These are phyloP conservation scores for Congeria kusceri DNA, from an alignment of 2,888 invertebrate species.

Conservation along the genomic window DNA sequence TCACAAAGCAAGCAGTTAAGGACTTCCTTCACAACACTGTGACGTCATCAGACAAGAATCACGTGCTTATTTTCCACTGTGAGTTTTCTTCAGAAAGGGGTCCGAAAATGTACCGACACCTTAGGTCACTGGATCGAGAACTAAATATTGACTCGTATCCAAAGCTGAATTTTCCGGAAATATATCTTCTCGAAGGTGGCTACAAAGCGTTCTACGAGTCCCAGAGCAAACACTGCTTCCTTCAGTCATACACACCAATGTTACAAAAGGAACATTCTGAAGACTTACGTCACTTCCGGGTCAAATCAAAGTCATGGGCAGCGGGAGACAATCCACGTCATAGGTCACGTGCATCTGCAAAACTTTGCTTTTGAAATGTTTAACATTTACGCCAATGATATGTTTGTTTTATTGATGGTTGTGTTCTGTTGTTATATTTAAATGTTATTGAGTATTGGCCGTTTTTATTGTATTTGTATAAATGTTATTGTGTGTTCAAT, in stretches of 20 bases:
- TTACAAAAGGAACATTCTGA: neutral
- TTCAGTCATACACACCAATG: neutral
- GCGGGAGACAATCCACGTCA: neutral
- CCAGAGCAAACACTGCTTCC: neutral
- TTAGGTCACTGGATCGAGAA: constrained; percentile 4
- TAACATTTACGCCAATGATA: too few species aligned
- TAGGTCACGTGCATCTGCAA: neutral
- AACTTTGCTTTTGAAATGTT: too few species aligned
- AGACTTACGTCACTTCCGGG: neutral
- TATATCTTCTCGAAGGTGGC: neutral
- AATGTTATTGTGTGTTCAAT: too few species aligned
- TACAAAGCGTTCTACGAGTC: neutral
- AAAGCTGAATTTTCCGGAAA: neutral
- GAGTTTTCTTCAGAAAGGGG: constrained; percentile 5
- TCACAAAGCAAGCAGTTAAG: neutral
- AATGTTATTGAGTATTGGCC: too few species aligned
- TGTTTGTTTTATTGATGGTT: too few species aligned
- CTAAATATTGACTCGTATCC: neutral
- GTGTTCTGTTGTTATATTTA: too few species aligned
- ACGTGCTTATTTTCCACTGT: constrained; percentile 7
- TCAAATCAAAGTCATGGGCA: constrained; percentile 3
- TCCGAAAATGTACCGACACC: constrained; percentile 5
- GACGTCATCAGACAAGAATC: constrained; percentile 7
- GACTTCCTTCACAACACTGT: neutral
- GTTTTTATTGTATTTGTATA: too few species aligned